phyloP scores from a whole-genome alignment of 2,888 invertebrate species.

The Bellardia bayeri region DNA sequence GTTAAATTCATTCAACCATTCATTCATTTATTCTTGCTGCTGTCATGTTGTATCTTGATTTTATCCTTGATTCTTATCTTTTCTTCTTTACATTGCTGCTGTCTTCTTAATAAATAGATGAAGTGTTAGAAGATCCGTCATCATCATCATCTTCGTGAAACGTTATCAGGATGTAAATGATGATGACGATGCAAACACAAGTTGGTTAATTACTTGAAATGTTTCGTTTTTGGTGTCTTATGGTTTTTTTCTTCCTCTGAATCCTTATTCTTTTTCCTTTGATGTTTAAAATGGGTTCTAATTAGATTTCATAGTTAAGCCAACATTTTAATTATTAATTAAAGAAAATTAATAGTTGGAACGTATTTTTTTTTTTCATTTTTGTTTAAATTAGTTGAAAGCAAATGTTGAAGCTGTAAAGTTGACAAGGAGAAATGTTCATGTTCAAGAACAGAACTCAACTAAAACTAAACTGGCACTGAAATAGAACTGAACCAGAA shows the following conservation, averaged over 20 bases:
- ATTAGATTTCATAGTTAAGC: conserved; percentile 54
- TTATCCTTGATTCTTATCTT: neutral
- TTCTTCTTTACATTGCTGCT: conserved; percentile 17
- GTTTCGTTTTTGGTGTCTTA: conserved; percentile 22
- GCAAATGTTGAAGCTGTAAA: neutral
- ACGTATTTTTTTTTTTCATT: neutral
- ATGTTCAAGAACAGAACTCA: too few species aligned
- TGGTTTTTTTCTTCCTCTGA: conserved; percentile 6
- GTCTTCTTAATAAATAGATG: conserved; percentile 55
- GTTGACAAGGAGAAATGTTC: neutral
- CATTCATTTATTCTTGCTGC: conserved; percentile 9
- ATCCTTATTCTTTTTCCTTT: neutral
- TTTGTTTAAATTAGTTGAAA: neutral
- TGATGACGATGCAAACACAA: conserved; percentile 57
- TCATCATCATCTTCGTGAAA: conserved; percentile 51
- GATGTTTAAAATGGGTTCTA: conserved; percentile 28
- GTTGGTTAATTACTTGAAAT: conserved; percentile 62
- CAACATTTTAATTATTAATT: conserved; percentile 59
- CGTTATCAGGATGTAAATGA: conserved; percentile 54
- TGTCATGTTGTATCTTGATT: conserved; percentile 46
- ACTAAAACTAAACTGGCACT: too few species aligned
- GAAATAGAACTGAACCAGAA: too few species aligned
- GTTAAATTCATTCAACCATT: conserved; percentile 22
- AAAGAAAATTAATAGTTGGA: conserved; percentile 35
- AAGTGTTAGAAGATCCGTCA: conserved; percentile 61